A percentile compares a stretch with the other conserved stretches of the same genome.
Evolutionary conservation across 2,797 vertebrate genomes (phyloP).

Genomic region (Aythya fuligula): DNA sequence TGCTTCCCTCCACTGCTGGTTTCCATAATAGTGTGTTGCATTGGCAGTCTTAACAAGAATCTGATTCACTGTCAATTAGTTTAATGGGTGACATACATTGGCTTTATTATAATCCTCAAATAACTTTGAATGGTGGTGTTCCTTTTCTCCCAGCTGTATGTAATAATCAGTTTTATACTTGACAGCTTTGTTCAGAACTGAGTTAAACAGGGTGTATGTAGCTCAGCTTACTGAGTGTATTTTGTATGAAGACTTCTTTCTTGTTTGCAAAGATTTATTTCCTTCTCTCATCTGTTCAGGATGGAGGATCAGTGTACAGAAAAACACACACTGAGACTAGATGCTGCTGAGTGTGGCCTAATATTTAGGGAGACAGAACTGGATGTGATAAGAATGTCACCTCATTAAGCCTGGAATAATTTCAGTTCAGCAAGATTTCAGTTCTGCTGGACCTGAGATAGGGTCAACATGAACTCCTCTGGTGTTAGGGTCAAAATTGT

Average conservation of each 20-base stretch:
- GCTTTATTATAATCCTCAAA: background rate
- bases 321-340: background rate
- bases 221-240: background rate
- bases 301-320: background rate
- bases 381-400: background rate
- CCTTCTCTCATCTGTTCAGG: background rate
- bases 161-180: background rate
- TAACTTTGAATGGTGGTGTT: background rate
- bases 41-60: background rate
- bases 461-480: background rate
- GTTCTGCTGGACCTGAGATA: background rate
- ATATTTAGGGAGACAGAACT: background rate
- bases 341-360: background rate
- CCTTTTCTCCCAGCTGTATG: background rate
- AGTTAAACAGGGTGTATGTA: background rate
- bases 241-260: background rate
- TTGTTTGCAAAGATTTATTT: background rate
- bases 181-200: background rate
- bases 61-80: background rate
- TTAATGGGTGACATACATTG: background rate
- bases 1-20: background rate
- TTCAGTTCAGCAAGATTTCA: background rate
- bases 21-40: background rate
- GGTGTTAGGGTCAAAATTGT: background rate
- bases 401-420: background rate